A percentile compares a stretch with the other conserved stretches of the same genome.
These are phyloP conservation scores for Nasua narica DNA, from an alignment of 2,797 vertebrate genomes.

Conservation along the genomic window DNA sequence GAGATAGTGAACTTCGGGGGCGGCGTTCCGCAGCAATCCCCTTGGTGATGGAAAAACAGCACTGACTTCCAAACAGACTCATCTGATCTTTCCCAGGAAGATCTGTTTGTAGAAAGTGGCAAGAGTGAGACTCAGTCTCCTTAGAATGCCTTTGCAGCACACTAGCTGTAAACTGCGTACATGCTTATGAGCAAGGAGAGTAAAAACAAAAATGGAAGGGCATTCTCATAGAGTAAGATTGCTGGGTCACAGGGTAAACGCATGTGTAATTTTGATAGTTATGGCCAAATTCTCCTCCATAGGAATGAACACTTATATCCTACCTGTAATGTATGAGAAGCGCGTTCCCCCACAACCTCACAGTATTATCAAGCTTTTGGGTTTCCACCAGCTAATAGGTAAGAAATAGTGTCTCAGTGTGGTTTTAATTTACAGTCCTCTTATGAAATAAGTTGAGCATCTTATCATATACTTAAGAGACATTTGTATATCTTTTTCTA, in stretches of 20 bases:
- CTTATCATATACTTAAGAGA: neutral
- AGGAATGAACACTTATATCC: neutral
- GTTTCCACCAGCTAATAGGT: neutral
- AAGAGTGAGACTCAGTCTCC: neutral
- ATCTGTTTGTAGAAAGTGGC: neutral
- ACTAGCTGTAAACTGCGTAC: too few species aligned
- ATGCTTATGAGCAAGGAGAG: neutral
- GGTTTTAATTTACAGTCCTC: neutral
- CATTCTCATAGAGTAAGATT: neutral
- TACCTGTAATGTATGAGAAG: neutral
- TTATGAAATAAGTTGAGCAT: neutral
- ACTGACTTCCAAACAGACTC: neutral
- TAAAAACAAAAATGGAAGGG: neutral
- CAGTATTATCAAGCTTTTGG: neutral
- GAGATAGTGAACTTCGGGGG: conserved; percentile 64
- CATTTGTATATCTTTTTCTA: neutral
- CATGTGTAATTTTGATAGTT: neutral
- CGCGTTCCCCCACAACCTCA: neutral
- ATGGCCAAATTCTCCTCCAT: neutral
- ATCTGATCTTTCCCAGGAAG: conserved; percentile 10
- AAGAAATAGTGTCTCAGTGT: neutral
- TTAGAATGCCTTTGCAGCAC: neutral
- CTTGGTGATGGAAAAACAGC: conserved; percentile 26
- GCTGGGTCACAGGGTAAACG: neutral
- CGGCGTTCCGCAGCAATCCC: neutral